phyloP scores from a whole-genome alignment of 2,113 vertebrate genomes.

The Gopherus evgoodei region DNA sequence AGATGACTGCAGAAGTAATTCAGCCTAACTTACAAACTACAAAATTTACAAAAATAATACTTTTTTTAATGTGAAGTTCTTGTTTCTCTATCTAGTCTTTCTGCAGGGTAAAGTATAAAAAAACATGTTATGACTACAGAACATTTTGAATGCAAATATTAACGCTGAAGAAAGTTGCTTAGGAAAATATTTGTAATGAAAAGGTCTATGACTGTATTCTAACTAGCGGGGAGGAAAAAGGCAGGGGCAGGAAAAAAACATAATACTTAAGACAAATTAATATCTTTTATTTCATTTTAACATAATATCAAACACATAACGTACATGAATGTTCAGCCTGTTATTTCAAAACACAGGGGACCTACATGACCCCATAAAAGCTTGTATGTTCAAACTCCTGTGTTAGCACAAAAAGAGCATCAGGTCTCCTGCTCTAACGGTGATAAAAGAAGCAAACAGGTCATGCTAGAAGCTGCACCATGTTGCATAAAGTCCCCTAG shows the following conservation, averaged over 20 bases:
- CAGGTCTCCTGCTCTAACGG: background rate
- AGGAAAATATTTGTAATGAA: background rate
- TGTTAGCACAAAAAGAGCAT: background rate
- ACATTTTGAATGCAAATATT: background rate
- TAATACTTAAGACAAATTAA: slow-evolving; percentile 4
- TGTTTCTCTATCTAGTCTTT: background rate
- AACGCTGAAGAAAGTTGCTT: background rate
- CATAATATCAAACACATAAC: background rate
- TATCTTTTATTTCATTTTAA: background rate
- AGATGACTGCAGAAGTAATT: background rate
- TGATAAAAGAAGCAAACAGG: background rate
- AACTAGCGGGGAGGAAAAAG: background rate
- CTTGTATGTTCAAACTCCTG: fast-evolving
- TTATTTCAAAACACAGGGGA: background rate
- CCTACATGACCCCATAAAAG: background rate
- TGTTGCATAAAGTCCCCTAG: background rate
- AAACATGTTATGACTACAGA: fast-evolving
- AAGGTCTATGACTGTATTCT: background rate
- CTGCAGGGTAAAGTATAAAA: background rate
- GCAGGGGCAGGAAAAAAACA: background rate
- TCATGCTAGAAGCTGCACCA: fast-evolving
- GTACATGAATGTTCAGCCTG: background rate
- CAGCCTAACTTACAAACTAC: background rate
- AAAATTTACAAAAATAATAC: background rate
- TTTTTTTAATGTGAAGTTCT: background rate